Base-by-base conservation (phyloP, 2,797 vertebrate species). In the Schizopygopsis pylzovi region DNA sequence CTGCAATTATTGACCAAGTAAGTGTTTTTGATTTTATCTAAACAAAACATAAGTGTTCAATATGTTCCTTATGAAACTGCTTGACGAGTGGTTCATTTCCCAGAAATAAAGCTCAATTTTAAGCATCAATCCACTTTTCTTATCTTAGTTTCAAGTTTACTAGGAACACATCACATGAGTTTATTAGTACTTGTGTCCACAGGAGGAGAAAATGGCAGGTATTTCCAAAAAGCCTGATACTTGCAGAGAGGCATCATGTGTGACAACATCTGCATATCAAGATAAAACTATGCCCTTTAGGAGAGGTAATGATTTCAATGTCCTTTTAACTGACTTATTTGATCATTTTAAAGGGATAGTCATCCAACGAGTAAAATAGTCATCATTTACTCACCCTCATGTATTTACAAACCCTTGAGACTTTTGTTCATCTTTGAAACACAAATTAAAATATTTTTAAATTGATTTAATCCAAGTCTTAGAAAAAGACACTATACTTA, bases 1-100 rank as follows among this genome's bases (percentile, higher is more conserved):
- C 54, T 56, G 0, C n/a, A 47, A 5, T 39, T 78, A 45, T 28
- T 54, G 61, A 79, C 49, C 54, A 59, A 82, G 75, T 83, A 83
- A 65, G 82, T 39, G 33, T 65, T 65, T 49, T 4, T n/a, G 6
- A 22, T 82, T 82, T 4, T 82, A 22, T 47, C 16, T 37, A n/a
- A 47, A n/a, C 28, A 28, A 71, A 15, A 81, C 22, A 37, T 37
- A 16, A 37, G 65, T 37, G 15, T 33, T 67, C 16, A 25, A 33
- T 12, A 3, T 39, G 3, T 18, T 56, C 7, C 54, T 56, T 63
- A 28, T 63, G 5, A 63, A 28, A 37, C 0, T 67, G 15, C 28
- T 9, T 67, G 63, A 37, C 7, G 15, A 33, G 28, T 37, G 63
- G 16, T 67, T 33, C 6, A 18, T 37, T 67, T 67, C 7, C 3